These are phyloP conservation scores for Microctenopoma steveboyesi DNA, from an alignment of 2,797 vertebrate species.

Conservation along the genomic window DNA sequence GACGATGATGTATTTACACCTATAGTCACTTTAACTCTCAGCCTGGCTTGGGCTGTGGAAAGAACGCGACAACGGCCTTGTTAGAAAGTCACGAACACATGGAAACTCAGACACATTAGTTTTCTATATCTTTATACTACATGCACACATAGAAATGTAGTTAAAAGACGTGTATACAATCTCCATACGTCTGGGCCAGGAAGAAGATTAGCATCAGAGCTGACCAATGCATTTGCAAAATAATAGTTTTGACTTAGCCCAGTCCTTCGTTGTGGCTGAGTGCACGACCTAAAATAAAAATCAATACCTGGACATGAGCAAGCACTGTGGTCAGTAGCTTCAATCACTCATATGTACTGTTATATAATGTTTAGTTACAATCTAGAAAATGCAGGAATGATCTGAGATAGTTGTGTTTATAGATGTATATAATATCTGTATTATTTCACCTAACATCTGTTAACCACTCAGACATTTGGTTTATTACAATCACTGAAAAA, in stretches of 20 bases:
- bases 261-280: background rate
- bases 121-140: too few relatives aligned
- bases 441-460: constrained; percentile 6
- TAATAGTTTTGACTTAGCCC: background rate
- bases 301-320: background rate
- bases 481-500: constrained; percentile 29
- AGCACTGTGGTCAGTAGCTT: constrained; percentile 11
- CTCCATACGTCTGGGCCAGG: background rate
- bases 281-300: constrained; percentile 11
- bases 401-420: background rate
- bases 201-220: constrained; percentile 10
- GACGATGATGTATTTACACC: background rate
- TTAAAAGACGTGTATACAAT: background rate
- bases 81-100: background rate
- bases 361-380: background rate
- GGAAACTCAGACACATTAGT: background rate
- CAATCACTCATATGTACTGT: constrained; percentile 23
- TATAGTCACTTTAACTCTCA: background rate
- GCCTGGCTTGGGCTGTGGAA: background rate
- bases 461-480: constrained; percentile 9
- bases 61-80: background rate
- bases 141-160: too few relatives aligned
- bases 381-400: background rate
- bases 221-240: background rate
- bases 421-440: background rate